A percentile compares a stretch with the other conserved stretches of the same genome.
phyloP scores from a whole-genome alignment of 1,140 invertebrate genomes.

The Pogonus chalceus region DNA sequence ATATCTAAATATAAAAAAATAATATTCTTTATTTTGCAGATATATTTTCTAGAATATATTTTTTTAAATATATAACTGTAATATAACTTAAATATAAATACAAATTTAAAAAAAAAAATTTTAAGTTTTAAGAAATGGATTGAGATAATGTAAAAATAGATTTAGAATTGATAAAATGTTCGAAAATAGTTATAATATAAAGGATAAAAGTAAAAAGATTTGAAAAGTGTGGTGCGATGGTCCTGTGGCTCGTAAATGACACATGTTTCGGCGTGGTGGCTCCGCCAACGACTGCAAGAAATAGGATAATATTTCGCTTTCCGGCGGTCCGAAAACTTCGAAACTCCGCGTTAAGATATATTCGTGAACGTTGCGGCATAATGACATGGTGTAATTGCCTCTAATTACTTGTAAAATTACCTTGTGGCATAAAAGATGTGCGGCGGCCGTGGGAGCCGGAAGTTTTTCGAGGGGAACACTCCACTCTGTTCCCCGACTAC shows the following conservation, averaged over 20 bases:
- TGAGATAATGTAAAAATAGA: no score
- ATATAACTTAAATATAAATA: no score
- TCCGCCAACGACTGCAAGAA: neutral
- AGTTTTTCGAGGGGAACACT: constrained; percentile 22
- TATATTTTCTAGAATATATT: no score
- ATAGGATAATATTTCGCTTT: neutral
- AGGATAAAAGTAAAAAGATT: no score
- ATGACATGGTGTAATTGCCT: constrained; percentile 37
- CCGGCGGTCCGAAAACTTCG: neutral
- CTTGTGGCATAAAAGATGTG: constrained; percentile 37
- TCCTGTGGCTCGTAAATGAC: neutral
- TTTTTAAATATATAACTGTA: no score
- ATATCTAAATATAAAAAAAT: no score
- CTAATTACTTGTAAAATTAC: constrained; percentile 40
- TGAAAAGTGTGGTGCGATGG: no score
- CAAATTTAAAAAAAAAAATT: no score
- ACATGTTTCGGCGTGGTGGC: neutral
- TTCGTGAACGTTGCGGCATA: constrained; percentile 21
- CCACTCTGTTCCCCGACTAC: neutral
- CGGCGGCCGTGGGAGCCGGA: constrained; percentile 10
- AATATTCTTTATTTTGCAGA: no score
- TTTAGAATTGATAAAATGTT: no score
- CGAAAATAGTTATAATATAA: no score
- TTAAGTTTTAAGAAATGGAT: no score
- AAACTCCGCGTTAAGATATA: neutral